Evolutionary conservation across 2,888 invertebrate species (phyloP), one percentile per base, ranked within the genome.

Genomic region (Cephus sareptanus): DNA sequence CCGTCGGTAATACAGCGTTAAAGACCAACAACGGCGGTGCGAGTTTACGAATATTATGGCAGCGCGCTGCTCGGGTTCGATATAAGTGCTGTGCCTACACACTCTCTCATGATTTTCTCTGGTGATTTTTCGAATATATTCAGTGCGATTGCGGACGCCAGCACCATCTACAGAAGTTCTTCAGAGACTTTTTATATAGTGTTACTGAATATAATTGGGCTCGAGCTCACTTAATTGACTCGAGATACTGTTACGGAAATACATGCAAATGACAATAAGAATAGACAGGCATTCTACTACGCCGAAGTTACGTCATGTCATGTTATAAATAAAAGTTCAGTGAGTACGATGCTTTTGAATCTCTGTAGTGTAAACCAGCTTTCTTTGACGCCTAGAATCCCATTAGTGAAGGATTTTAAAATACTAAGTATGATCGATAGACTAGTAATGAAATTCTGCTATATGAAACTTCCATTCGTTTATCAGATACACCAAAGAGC

Each of bases 1-100:
- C 74, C 70, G 78, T 76, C 70, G 77, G 77, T 75, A 77, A 75
- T 33, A 56, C n/a, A 37, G 56, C 31, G 35, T 56, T 56, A 56
- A 56, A 23, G 23, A 56, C 23, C 9, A 56, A 23, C 35, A 56
- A 23, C 56, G 56, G 9, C 56, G 9, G 23, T 15, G 56, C 23
- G 23, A 56, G 56, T 56, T 23, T 56, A 56, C 56, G 56, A 56
- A 56, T 23, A 2, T 56, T 23, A 23, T 56, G 9, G 23, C 56
- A 23, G 9, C 23, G 2, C 56, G 56, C 9, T 15, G 15, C 40
- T 40, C 6, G 6, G 40, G 6, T 40, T 40, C 40, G 15, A 40
- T 40, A 40, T 40, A 40, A 40, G 15, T 15, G 15, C 15, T 40
- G 40, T 40, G 40, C 15, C 40, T 40, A 40, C 37, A 0, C 40